Base-by-base conservation (phyloP, 1,140 invertebrate genomes). In the Lucilia cuprina region DNA sequence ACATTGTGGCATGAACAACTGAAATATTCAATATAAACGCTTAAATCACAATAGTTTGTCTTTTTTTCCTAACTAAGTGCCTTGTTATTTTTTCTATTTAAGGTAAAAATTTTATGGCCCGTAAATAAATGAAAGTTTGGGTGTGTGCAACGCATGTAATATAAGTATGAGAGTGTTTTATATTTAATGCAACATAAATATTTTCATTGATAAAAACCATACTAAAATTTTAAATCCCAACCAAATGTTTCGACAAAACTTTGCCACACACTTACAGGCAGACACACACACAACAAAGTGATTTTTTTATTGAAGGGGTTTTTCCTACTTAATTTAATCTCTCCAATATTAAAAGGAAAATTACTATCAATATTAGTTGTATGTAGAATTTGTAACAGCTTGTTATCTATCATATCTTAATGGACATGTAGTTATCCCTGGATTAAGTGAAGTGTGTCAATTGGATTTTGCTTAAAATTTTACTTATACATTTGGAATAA, bases 101-200 rank as follows among this genome's bases (percentile, higher is more conserved):
- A 60, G 55, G 55, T 60, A 60, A 60, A 60, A 41, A 8, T 60
- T 60, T 60, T 60, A 60, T n/a, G 14, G 5, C 2, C 55, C 14
- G 14, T 14, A 60, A 60, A 17, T 60, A 60, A 7, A 60, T 60
- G 55, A 1, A 17, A 17, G 55, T 60, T 2, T 60, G 55, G 3
- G 55, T 60, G 55, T 60, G 25, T 30, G 25, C 25, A 30, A 30
- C 25, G 25, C 49, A 14, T 49, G 49, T 49, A 49, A 9, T 55
- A 5, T 17, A 55, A 55, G 4, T 55, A n/a, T 55, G 41, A 2
- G 49, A 12, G 50, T 55, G 50, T 55, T 19, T 21, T 70, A 70
- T 19, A 70, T 70, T 70, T 70, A 70, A 70, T 25, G 65, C 65
- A 70, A 70, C 65, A 70, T 70, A 70, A 70, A 70, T 21, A 70